Conservation (phyloP, 2,113 vertebrate species). For the Gadus chalcogrammus region DNA sequence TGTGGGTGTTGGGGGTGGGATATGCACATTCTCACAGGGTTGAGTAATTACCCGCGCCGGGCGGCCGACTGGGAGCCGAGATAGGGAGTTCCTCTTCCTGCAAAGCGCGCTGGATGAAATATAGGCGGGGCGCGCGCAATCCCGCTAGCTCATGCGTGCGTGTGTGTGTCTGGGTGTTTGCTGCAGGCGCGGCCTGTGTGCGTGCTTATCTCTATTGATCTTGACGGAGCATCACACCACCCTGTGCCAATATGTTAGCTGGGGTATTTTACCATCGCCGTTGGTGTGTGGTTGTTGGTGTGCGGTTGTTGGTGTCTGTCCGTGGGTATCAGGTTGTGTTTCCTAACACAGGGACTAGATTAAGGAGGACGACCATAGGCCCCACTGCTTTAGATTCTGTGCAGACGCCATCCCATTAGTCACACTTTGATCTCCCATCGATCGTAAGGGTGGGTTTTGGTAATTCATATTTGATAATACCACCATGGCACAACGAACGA, state of each 20-base stretch:
- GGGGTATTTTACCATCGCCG: not conserved
- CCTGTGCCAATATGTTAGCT: not conserved
- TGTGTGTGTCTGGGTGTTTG: not conserved
- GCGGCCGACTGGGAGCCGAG: constrained; percentile 32
- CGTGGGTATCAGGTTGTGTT: not conserved
- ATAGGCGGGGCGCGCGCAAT: not conserved
- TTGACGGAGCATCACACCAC: not conserved
- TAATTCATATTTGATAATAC: no score
- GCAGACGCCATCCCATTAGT: not conserved
- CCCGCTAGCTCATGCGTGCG: not conserved
- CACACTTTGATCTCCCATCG: not conserved
- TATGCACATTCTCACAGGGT: constrained; percentile 25
- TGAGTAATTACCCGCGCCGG: constrained; percentile 47
- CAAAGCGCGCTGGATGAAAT: constrained; percentile 40
- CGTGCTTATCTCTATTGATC: not conserved
- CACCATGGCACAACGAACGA: no score
- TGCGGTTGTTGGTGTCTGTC: no score
- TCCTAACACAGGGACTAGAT: not conserved
- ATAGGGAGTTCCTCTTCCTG: constrained; percentile 52
- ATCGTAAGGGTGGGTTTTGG: not conserved
- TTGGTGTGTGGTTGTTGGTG: not conserved
- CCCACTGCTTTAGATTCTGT: not conserved
- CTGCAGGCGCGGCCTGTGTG: not conserved
- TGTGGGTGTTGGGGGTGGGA: not conserved
- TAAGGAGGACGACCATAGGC: not conserved